phyloP scores from a whole-genome alignment of 2,113 vertebrate species.

The Mus musculus region GRCm39 chr13:26209501-26210000 shows the following conservation, averaged over 20 bases:
- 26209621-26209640: neutral
- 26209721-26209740: neutral
- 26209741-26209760: neutral
- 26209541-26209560: neutral
- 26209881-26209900: slow-evolving; percentile 16
- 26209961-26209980: neutral
- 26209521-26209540: neutral
- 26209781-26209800: neutral
- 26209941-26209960: neutral
- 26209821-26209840: neutral
- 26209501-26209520: neutral
- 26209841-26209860: neutral
- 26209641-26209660: neutral
- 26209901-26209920: neutral
- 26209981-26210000: neutral
- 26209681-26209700: neutral
- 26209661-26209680: neutral
- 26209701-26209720: neutral
- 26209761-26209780: neutral
- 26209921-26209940: neutral
- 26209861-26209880: neutral
- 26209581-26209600: neutral
- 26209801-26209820: neutral
- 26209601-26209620: neutral
- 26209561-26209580: neutral